Base-by-base conservation (phyloP, 2,888 invertebrate species). In the Eledone cirrhosa region DNA sequence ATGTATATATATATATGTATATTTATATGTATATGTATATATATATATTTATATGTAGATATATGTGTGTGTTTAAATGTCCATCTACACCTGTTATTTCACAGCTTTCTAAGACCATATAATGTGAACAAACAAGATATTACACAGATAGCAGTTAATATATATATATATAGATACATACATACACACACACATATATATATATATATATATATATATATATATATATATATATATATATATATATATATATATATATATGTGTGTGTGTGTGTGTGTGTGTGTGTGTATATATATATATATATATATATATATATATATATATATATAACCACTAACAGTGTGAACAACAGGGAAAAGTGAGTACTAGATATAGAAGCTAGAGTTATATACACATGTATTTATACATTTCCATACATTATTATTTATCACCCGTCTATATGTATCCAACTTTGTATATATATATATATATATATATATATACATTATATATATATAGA, bases 81-180 rank as follows among this genome's bases (percentile, higher is more conserved):
- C 19, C n/a, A 59, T 59, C 19, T 59, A 59, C n/a, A 59, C n/a
- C n/a, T n/a, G n/a, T n/a, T n/a, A n/a, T n/a, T n/a, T n/a, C n/a
- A n/a, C n/a, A n/a, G n/a, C n/a, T n/a, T n/a, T n/a, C n/a, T n/a
- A n/a, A n/a, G n/a, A n/a, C n/a, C n/a, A n/a, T n/a, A n/a, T n/a
- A n/a, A n/a, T n/a, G n/a, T n/a, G n/a, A n/a, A n/a, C n/a, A n/a
- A n/a, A n/a, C n/a, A n/a, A n/a, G n/a, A n/a, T n/a, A n/a, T n/a
- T n/a, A n/a, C n/a, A n/a, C n/a, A n/a, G n/a, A n/a, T n/a, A n/a
- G n/a, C n/a, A n/a, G n/a, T n/a, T n/a, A n/a, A 59, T 59, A 59
- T 59, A 59, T 59, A 59, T 59, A 59, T 59, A 59, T 59, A 59
- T 59, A 59, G 19, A 59, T 59, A 59, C n/a, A 59, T 59, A 11